Evolutionary conservation across 2,888 invertebrate species (phyloP).

Genomic region (Lacanobia wlatinum): DNA sequence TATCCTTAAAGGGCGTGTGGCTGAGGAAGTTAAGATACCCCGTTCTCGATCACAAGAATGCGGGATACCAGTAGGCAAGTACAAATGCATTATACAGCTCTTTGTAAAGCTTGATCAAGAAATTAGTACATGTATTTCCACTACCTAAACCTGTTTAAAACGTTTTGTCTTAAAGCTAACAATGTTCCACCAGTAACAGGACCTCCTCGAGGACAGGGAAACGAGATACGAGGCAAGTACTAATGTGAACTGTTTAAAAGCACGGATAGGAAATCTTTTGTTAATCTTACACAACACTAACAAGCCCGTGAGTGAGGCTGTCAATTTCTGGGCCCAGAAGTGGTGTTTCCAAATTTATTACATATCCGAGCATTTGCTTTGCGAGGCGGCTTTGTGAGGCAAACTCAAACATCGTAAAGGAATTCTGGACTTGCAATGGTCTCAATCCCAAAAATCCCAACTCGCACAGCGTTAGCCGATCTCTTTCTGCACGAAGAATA

Average conservation of each 20-base stretch:
- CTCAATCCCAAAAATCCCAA: too few species aligned
- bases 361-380: not conserved
- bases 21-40: not conserved
- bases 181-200: too few species aligned
- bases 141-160: not conserved
- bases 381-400: too few species aligned
- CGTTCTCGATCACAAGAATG: not conserved
- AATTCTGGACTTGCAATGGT: too few species aligned
- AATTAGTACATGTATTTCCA: not conserved
- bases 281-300: not conserved
- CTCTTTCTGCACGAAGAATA: too few species aligned
- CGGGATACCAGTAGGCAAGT: slow-evolving; percentile 1
- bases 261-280: not conserved
- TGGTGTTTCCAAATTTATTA: not conserved
- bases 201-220: not conserved
- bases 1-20: slow-evolving; percentile 1
- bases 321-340: not conserved
- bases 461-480: too few species aligned
- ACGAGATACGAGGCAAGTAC: not conserved
- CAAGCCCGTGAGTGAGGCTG: not conserved
- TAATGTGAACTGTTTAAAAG: not conserved
- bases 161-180: not conserved
- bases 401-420: too few species aligned
- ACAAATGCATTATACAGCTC: not conserved
- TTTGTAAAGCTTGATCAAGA: not conserved